Base-by-base conservation (phyloP, 1,140 invertebrate genomes). In the Epicauta chinensis region DNA sequence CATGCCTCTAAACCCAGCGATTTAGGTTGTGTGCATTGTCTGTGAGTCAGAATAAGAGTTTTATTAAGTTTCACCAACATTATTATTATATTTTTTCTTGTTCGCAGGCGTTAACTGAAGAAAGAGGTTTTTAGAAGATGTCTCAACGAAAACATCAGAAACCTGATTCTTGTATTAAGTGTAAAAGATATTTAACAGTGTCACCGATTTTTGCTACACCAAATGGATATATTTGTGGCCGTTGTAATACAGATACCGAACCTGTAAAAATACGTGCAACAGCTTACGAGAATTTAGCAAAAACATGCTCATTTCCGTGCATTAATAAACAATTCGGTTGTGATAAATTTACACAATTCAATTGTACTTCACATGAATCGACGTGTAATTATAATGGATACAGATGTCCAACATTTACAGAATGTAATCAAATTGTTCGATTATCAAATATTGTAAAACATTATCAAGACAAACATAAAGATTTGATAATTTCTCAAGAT, bases 401-500 rank as follows among this genome's bases (percentile, higher is more conserved):
- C 6, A 10, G 16, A 6, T 52, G 50, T 11, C 16, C 48, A 2
- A n/a, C 23, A 35, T 34, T 36, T 5, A 55, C 58, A 29, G 29
- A 43, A n/a, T 65, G 63, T 61, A 34, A 50, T 29, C 60, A 61
- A 16, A 44, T 13, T 13, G 43, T 43, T 9, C 23, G 23, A 5
- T 3, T 23, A 7, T 31, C 40, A 14, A 57, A 62, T 16, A 16
- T 65, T 2, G 31, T 17, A n/a, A 13, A 44, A 10, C 63, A 65
- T 50, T 63, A 56, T 45, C 40, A 54, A 39, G 29, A 39, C 0
- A 13, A 34, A 2, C 63, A 65, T 47, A 6, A 23, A 12, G 23
- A 36, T 29, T n/a, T 55, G 1, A 32, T 60, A 7, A 15, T 66
- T 57, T 35, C 30, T 12, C 49, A 1, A 32, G 40, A 35, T 50